phyloP scores from a whole-genome alignment of 2,888 invertebrate genomes.

The Deroplatys truncata region DNA sequence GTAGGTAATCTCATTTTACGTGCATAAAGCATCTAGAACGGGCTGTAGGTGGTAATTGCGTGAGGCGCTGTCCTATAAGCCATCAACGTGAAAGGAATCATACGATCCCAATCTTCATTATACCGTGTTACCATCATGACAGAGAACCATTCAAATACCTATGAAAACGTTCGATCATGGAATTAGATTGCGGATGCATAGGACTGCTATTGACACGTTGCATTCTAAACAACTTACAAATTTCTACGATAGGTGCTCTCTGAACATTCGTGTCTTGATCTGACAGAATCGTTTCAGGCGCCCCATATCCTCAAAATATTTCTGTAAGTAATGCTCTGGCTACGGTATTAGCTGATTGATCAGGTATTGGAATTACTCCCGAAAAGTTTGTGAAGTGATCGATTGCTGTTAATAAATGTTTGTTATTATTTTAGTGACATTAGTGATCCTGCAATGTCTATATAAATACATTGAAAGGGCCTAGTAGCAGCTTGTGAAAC shows the following conservation, averaged over 20 bases:
- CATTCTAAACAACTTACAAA: constrained; percentile 12
- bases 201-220: background rate
- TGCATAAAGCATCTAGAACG: background rate
- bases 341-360: no score
- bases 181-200: constrained; percentile 18
- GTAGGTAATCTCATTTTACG: background rate
- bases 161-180: background rate
- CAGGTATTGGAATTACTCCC: no score
- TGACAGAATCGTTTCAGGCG: constrained; percentile 13
- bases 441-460: no score
- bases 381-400: no score
- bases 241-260: constrained; percentile 25
- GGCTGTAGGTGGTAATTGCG: background rate
- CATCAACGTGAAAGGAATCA: background rate
- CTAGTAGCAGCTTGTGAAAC: no score
- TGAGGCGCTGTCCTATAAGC: background rate
- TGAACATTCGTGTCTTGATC: constrained; percentile 34
- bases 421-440: no score
- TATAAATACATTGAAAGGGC: no score
- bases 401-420: no score
- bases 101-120: background rate
- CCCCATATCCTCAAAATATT: no score
- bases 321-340: no score
- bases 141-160: background rate
- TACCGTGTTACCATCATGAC: background rate